Base-by-base conservation (phyloP, 2,113 vertebrate genomes). In the Oryzias celebensis region DNA sequence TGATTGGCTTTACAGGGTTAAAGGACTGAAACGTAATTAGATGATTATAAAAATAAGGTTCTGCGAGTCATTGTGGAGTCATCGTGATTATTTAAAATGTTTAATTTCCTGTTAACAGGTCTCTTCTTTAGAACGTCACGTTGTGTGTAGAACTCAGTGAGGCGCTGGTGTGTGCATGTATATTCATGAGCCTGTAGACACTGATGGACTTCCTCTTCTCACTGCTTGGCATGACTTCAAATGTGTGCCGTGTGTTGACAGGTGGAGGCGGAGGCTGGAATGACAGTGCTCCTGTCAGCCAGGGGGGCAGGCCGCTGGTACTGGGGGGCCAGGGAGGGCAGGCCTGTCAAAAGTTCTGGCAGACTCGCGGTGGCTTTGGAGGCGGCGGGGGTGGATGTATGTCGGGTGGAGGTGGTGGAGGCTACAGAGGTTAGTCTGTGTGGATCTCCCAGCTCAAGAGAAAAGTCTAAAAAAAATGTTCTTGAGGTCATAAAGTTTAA, bases 181-280 rank as follows among this genome's bases (percentile, higher is more conserved):
- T 57, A 16, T 42, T n/a, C 28, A 28, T 57, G 24, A 28, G 46
- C 20, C 53, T 57, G 31, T 18, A 50, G 53, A 57, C 46, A 42
- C 42, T 45, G 42, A 58, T 20, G 31, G 50, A 46, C 28, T 22
- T 6, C 48, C 18, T 5, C 15, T 23, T n/a, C 23, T 22, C 20
- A 24, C 22, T 22, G 28, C 54, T 31, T 62, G 45, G 28, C 58
- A 22, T 68, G 55, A 51, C 49, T 42, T 76, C 17, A 7, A 60
- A 55, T 36, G 20, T 73, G n/a, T 55, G 22, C 50, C 72, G 51
- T 82, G 14, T 88, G 77, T 50, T 87, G 73, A 70, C 93, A 99
- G 97, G 97, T 86, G 97, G 97, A 73, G 97, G 97, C 77, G 97
- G 96, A 75, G 97, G 97, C 74, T 99, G 96, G 97, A 94, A 91